Base-by-base conservation (phyloP, 2,113 vertebrate species). In the Neodon shergylaensis region DNA sequence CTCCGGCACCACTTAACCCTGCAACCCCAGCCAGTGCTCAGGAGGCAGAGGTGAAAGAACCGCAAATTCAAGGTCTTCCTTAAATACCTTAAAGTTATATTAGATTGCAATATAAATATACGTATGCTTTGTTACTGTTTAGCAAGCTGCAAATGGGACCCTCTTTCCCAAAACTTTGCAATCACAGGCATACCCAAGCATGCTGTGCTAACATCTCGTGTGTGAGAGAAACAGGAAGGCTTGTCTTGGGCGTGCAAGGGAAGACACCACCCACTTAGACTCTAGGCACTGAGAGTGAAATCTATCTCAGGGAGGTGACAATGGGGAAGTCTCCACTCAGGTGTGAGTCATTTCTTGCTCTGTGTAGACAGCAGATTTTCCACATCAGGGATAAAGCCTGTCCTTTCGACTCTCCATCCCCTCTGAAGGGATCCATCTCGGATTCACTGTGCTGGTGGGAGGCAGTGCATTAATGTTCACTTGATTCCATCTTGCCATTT, bases 221-320 rank as follows among this genome's bases (percentile, higher is more conserved):
- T 14, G 52, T 47, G 63, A 91, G 93, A 78, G 54, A 94, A 94
- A 78, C 1, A 84, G 74, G 65, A 81, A 90, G 52, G 9, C 63
- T n/a, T 82, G 61, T 76, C 33, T 17, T 49, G 47, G n/a, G 76
- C 49, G 24, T 6, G 31, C 49, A 70, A 61, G 72, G 49, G 42
- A 94, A 72, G 84, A 66, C 31, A 16, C 12, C 49, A 83, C 31
- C 44, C 73, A 21, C 5, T 83, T 33, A 4, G 26, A 65, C 47
- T 87, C 22, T 31, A 95, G 93, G 63, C 61, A 39, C 17, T 44
- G 66, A 73, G 47, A 61, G 81, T 88, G 10, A 85, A 78, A 92
- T 44, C 42, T 68, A 44, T 61, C 63, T 36, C 36, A 77, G 86
- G 44, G 61, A 28, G n/a, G 79, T 0, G 44, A 24, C 72, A 42